Percentiles rank a stretch among this genome's conserved stretches.
phyloP scores from a whole-genome alignment of 1,140 invertebrate genomes.

The Lordiphosa clarofinis region DNA sequence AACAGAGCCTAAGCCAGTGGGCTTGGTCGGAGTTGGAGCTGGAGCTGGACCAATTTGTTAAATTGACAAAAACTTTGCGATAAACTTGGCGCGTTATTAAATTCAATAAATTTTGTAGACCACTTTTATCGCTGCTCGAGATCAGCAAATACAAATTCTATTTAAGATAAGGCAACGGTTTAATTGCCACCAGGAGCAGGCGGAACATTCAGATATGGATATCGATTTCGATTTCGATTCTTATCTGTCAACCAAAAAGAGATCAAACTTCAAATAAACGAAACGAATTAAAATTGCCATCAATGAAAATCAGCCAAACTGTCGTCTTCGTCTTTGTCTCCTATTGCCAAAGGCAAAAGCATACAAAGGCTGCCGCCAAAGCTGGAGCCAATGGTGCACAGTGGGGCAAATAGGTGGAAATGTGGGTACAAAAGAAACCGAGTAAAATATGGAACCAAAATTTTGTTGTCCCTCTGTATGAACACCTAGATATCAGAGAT shows the following conservation, averaged over 20 bases:
- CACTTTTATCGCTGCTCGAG: conserved; percentile 30
- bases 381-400: background rate
- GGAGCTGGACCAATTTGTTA: conserved; percentile 69
- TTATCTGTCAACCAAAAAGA: conserved; percentile 35
- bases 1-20: conserved; percentile 29
- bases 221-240: conserved; percentile 23
- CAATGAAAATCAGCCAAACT: conserved; percentile 62
- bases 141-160: conserved; percentile 77
- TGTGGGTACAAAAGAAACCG: too few relatives aligned
- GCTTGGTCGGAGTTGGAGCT: conserved; percentile 47
- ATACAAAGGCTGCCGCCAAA: conserved; percentile 41
- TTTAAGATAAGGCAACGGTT: conserved; percentile 54
- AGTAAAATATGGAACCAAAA: too few relatives aligned
- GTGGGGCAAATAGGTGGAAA: too few relatives aligned
- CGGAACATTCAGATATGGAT: conserved; percentile 3
- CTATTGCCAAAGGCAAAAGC: conserved; percentile 9
- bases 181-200: too few relatives aligned
- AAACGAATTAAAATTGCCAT: conserved; percentile 50
- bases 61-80: conserved; percentile 75
- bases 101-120: conserved; percentile 68
- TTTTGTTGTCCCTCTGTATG: too few relatives aligned
- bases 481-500: too few relatives aligned
- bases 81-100: conserved; percentile 77
- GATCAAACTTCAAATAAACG: conserved; percentile 1
- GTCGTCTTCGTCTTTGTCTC: conserved; percentile 35